phyloP scores from a whole-genome alignment of 1,140 invertebrate species.

The Metopolophium dirhodum region DNA sequence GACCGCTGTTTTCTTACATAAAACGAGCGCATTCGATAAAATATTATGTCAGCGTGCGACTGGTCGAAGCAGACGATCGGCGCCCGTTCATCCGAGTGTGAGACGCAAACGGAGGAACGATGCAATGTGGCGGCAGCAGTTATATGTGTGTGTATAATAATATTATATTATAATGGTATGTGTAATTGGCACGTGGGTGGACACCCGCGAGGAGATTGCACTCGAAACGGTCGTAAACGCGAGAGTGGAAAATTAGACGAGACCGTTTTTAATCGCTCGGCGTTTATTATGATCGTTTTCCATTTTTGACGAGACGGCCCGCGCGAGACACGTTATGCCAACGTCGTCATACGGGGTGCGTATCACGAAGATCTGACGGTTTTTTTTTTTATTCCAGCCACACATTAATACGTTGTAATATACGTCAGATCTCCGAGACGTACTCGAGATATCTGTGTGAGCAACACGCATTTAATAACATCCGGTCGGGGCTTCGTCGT shows the following conservation, averaged over 20 bases:
- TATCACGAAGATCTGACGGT: background rate
- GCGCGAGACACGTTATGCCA: too few species aligned
- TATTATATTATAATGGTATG: background rate
- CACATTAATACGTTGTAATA: background rate
- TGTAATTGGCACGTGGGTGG: background rate
- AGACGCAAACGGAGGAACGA: too few species aligned
- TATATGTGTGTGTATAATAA: background rate
- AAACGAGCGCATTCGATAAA: background rate
- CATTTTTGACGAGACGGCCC: background rate
- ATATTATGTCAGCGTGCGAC: background rate
- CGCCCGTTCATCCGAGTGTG: background rate
- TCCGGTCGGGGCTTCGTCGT: background rate
- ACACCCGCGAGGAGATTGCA: background rate
- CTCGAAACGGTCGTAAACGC: constrained; percentile 33
- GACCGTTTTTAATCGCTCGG: background rate
- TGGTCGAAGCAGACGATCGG: background rate
- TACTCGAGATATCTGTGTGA: background rate
- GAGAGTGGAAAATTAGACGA: constrained; percentile 19
- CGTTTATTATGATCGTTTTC: constrained; percentile 22
- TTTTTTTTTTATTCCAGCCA: background rate
- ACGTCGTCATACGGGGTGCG: background rate
- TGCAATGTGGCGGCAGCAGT: background rate
- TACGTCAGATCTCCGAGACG: background rate
- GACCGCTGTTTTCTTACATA: background rate
- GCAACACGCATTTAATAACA: background rate